Base-by-base conservation (phyloP, 2,888 invertebrate genomes). In the Bombyx huttoni region DNA sequence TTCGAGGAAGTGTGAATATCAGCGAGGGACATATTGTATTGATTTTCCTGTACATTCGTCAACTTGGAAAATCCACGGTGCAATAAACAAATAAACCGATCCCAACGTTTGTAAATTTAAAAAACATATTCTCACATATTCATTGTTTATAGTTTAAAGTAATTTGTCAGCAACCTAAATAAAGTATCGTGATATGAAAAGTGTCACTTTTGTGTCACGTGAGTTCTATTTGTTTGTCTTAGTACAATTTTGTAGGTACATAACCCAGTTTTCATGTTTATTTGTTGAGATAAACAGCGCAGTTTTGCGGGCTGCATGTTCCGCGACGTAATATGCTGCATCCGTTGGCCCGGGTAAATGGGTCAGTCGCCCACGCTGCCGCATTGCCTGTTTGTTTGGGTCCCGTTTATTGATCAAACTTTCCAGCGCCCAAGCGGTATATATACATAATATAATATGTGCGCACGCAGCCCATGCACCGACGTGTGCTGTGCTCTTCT, bases 321-420 rank as follows among this genome's bases (percentile, higher is more conserved):
- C 54, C 56, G 55, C 57, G 54, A 55, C 63, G 57, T 60, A 64
- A 59, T 54, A 58, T 61, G 59, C 61, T 65, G 67, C 64, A 70
- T 63, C 65, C 63, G 64, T 58, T 59, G 62, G 62, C 63, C 66
- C 56, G 65, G 59, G 65, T 70, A 78, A 79, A 77, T 86, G 76
- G 86, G 86, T 84, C 85, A 86, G 64, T 77, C 73, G 83, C 79
- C 77, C 81, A 80, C 72, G 72, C 67, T 59, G 67, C 72, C 67
- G 71, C 75, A 64, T 65, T 70, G 70, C 71, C 65, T 68, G 78
- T 81, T 84, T 86, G 86, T 87, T 87, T 87, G 86, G 87, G 86
- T 87, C 81, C 67, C 72, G 58, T 61, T 70, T 86, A 86, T 86
- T 78, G 87, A 87, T 83, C 78, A 69, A 64, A 61, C 65, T 55